phyloP scores from a whole-genome alignment of 2,888 invertebrate genomes.

The Tinea trinotella region DNA sequence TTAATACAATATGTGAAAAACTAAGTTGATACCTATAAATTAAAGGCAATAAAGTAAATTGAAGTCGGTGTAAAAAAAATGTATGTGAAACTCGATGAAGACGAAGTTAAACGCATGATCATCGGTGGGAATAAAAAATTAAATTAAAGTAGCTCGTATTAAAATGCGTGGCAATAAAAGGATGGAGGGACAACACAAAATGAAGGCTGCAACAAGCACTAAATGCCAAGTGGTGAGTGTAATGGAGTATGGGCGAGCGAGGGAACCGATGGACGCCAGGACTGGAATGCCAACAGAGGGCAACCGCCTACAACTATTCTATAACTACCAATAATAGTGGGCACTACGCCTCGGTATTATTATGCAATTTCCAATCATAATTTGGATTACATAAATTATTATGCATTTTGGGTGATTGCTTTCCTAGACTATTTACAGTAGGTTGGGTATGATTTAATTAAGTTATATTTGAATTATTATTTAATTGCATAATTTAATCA shows the following conservation, averaged over 20 bases:
- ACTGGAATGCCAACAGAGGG: constrained; percentile 27
- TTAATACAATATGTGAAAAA: constrained; percentile 6
- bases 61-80: constrained; percentile 11
- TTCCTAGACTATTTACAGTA: too few species aligned
- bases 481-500: too few species aligned
- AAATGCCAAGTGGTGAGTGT: constrained; percentile 26
- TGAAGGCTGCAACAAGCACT: constrained; percentile 28
- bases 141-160: constrained; percentile 18
- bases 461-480: too few species aligned
- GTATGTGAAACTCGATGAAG: constrained; percentile 11
- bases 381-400: too few species aligned
- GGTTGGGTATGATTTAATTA: too few species aligned
- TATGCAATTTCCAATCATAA: background rate
- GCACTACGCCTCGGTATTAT: background rate
- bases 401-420: too few species aligned
- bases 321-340: constrained; percentile 13
- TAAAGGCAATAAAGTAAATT: constrained; percentile 18
- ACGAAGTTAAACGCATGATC: constrained; percentile 17
- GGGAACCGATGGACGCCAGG: constrained; percentile 23
- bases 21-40: constrained; percentile 6
- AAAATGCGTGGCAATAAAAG: constrained; percentile 19
- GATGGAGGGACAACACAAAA: constrained; percentile 26
- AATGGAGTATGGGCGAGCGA: constrained; percentile 25
- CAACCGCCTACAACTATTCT: constrained; percentile 11
- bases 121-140: constrained; percentile 15